Evolutionary conservation across 1,140 invertebrate species (phyloP).

Genomic region (Lepidurus arcticus): DNA sequence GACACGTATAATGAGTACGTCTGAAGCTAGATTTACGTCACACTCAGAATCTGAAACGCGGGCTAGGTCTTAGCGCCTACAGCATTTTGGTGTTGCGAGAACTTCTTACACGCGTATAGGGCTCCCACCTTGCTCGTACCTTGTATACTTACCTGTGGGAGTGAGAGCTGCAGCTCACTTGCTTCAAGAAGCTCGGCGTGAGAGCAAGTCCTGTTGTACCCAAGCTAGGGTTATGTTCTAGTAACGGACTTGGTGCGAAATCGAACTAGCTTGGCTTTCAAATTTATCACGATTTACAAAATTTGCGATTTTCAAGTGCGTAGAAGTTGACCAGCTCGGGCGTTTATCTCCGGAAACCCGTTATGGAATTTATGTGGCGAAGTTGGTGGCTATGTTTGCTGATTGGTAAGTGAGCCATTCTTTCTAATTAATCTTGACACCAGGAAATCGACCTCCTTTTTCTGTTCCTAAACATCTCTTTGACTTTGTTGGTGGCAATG

Average conservation of each 20-base stretch:
- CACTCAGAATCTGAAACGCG: not conserved
- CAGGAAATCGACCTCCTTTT: not conserved
- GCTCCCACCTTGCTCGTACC: not conserved
- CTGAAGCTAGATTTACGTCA: not conserved
- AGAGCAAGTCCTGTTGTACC: not conserved
- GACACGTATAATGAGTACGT: too few relatives aligned
- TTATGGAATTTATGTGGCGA: not conserved
- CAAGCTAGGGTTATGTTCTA: constrained; percentile 1
- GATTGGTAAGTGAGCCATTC: not conserved
- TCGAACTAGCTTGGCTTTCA: not conserved
- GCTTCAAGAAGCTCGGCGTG: constrained; percentile 7
- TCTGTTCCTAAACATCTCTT: too few relatives aligned
- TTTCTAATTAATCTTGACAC: not conserved
- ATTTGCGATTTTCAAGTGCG: too few relatives aligned
- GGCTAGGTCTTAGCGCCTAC: not conserved
- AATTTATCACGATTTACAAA: too few relatives aligned
- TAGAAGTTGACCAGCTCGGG: too few relatives aligned
- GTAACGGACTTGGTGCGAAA: not conserved
- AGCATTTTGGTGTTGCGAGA: constrained; percentile 1
- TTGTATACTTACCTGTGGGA: constrained; percentile 15
- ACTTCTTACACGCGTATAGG: not conserved
- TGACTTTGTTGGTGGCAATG: not conserved
- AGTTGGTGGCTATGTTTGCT: not conserved
- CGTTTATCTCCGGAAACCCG: not conserved
- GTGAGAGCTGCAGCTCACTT: not conserved